Percentiles rank a stretch among this genome's conserved stretches.
Conservation (phyloP, 2,797 vertebrate genomes). For the Tiaroga cobitis region DNA sequence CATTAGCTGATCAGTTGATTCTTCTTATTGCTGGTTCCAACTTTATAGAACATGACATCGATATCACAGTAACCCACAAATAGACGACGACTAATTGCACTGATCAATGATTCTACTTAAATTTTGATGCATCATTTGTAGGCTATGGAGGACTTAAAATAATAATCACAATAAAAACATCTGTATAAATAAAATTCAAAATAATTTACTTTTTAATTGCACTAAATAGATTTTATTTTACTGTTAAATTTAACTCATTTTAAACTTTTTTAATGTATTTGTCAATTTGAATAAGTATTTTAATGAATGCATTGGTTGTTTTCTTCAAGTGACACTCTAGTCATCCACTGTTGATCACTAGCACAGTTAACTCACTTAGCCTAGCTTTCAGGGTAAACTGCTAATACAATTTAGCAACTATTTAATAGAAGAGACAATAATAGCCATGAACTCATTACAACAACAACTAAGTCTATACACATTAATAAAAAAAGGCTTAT, state of each 20-base stretch:
- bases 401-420: neutral
- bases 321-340: neutral
- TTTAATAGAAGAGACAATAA: neutral
- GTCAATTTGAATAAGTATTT: neutral
- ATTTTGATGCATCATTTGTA: neutral
- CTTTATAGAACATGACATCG: slow-evolving; percentile 3
- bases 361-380: neutral
- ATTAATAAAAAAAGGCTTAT: neutral
- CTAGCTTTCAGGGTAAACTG: neutral
- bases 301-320: neutral
- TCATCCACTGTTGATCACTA: neutral
- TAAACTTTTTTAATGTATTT: neutral
- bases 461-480: neutral
- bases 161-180: neutral
- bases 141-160: neutral
- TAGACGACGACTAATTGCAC: neutral
- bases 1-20: slow-evolving; percentile 10
- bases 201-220: neutral
- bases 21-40: neutral
- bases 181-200: neutral
- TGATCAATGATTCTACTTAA: neutral
- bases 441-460: neutral
- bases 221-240: neutral
- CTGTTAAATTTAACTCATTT: neutral
- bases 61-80: slow-evolving; percentile 37